Evolutionary conservation across 2,797 vertebrate genomes (phyloP), one percentile per base, ranked within the genome.

Genomic region (Dicrostonyx torquatus): DNA sequence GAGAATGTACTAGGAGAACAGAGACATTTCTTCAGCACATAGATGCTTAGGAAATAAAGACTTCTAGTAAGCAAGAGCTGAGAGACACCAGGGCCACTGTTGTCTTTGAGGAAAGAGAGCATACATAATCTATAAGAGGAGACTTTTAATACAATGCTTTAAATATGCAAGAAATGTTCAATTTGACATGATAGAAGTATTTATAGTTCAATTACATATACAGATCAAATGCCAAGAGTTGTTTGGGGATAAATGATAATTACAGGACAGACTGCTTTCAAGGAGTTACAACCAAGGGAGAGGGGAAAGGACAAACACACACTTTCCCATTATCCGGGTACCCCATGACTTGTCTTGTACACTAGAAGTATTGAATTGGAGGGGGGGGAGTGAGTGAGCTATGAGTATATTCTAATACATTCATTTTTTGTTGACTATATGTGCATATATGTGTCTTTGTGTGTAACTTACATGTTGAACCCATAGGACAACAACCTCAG

Each of bases 181-280:
- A 58, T 86, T 91, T 76, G 78, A n/a, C 73, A 90, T 43, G 72
- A 22, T 77, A 48, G 11, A 94, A 50, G 48, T 95, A 77, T 91
- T 92, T 92, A 83, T 83, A 91, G 68, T 88, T 80, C 73, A 82
- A 87, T 93, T 77, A 87, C 76, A 43, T 31, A 88, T 53, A 34
- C 88, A 96, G 90, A 79, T 76, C 68, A 83, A 78, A 60, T 87
- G 48, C 77, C 80, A 94, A 94, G 62, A 82, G 82, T 78, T 78
- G 90, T 90, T 93, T 91, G 93, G 37, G 60, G 53, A 77, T 94
- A 90, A 84, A 93, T 89, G 72, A 82, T 94, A 87, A 95, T 92
- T 89, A 94, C 48, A 85, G 45, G 87, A 26, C 6, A 80, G 76
- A 92, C 80, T 89, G 29, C 48, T 9, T 43, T 68, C 22, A 64